phyloP scores from a whole-genome alignment of 23 tunicate genomes.

The Clavelina lepadiformis region DNA sequence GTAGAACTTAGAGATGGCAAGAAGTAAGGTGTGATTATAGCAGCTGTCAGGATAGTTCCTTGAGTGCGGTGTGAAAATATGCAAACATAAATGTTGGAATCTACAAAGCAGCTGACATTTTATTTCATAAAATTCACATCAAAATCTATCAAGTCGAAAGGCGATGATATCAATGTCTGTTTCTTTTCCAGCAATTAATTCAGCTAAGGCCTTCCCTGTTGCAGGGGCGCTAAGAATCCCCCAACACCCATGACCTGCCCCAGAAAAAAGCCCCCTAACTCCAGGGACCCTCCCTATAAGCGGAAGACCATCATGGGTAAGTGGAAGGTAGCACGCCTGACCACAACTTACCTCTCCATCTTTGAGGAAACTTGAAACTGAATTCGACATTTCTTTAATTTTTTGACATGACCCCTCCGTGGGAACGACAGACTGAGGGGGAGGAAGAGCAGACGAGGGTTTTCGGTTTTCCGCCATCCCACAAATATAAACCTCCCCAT shows the following conservation, averaged over 20 bases:
- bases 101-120: too few species aligned
- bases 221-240: conserved; percentile 75
- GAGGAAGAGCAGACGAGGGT: conserved; percentile 24
- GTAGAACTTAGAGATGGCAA: too few species aligned
- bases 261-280: conserved; percentile 33
- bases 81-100: too few species aligned
- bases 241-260: conserved; percentile 88
- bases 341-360: conserved; percentile 40
- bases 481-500: conserved; percentile 82
- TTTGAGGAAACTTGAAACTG: conserved; percentile 18
- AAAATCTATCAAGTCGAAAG: conserved; percentile 50
- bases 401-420: conserved; percentile 49
- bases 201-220: conserved; percentile 57
- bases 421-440: conserved; percentile 12
- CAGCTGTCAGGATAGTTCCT: too few species aligned
- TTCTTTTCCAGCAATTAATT: conserved; percentile 26
- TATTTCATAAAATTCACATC: too few species aligned
- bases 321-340: conserved; percentile 81
- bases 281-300: conserved; percentile 40
- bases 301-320: conserved; percentile 77
- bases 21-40: too few species aligned
- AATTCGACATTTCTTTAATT: conserved; percentile 30
- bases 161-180: conserved; percentile 30
- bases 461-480: conserved; percentile 61
- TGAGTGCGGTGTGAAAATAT: too few species aligned